Percentiles rank a stretch among this genome's conserved stretches.
Evolutionary conservation across 2,797 vertebrate genomes (phyloP).

Genomic region (Gymnoscopelus braueri): DNA sequence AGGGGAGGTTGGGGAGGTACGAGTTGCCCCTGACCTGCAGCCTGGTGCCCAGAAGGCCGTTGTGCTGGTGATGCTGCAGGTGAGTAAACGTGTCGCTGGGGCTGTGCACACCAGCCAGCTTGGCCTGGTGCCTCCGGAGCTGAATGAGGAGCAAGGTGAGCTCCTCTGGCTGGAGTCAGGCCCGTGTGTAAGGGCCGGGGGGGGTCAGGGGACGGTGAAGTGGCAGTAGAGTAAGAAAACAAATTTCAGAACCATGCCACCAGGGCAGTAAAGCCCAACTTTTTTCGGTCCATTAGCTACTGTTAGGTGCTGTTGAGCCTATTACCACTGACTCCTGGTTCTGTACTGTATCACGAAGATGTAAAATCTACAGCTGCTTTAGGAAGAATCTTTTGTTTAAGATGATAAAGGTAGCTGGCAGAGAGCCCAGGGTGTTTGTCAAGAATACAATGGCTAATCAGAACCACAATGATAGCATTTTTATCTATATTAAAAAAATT

Average conservation of each 20-base stretch:
- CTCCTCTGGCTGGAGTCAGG: conserved; percentile 94
- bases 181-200: conserved; percentile 77
- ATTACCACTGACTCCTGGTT: background rate
- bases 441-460: too few species aligned
- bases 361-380: conserved; percentile 37
- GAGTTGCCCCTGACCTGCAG: conserved; percentile 91
- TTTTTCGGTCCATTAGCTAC: conserved; percentile 1
- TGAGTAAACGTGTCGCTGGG: conserved; percentile 90
- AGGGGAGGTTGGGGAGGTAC: conserved; percentile 64
- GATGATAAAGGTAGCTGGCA: conserved; percentile 11
- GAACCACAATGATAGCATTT: too few species aligned
- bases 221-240: conserved; percentile 77
- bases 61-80: conserved; percentile 90
- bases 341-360: background rate
- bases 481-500: too few species aligned
- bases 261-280: conserved; percentile 27
- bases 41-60: conserved; percentile 89
- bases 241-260: conserved; percentile 66
- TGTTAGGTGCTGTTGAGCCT: background rate
- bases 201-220: conserved; percentile 67
- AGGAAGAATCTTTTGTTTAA: background rate
- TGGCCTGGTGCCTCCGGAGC: conserved; percentile 97
- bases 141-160: conserved; percentile 97
- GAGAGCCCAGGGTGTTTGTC: background rate
- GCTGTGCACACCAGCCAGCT: conserved; percentile 92